A percentile compares a stretch with the other conserved stretches of the same genome.
Conservation (phyloP, 1,140 invertebrate species). For the Bombus impatiens region DNA sequence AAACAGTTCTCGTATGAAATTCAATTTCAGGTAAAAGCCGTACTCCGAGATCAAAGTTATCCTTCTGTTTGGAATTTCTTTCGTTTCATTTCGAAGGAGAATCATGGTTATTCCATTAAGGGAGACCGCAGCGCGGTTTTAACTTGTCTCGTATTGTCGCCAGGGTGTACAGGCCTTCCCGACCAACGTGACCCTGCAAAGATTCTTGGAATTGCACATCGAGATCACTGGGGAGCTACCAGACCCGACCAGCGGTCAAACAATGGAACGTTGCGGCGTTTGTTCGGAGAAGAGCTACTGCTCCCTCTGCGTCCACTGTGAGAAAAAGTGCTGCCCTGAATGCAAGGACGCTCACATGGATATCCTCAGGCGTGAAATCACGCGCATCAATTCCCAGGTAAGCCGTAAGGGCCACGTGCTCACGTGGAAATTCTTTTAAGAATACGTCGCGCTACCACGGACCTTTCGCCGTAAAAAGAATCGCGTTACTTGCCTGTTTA, state of each 20-base stretch:
- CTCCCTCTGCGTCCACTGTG: conserved; percentile 95
- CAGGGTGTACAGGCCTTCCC: conserved; percentile 96
- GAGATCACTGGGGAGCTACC: conserved; percentile 96
- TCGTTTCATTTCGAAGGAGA: neutral
- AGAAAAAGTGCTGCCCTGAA: conserved; percentile 95
- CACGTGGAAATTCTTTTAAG: neutral
- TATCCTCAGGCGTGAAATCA: conserved; percentile 95
- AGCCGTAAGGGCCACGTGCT: neutral
- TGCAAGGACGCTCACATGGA: conserved; percentile 98
- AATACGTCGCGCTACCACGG: neutral
- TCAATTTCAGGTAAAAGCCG: conserved; percentile 22
- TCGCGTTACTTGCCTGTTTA: neutral
- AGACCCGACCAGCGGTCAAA: conserved; percentile 92
- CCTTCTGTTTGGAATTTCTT: neutral
- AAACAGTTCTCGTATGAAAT: neutral
- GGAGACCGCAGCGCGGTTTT: neutral
- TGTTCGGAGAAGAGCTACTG: conserved; percentile 98
- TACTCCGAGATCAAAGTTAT: neutral
- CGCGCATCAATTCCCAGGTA: conserved; percentile 96
- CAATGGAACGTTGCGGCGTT: conserved; percentile 93
- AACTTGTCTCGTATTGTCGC: conserved; percentile 23
- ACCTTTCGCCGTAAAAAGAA: neutral
- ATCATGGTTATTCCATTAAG: conserved; percentile 13
- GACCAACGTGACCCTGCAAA: conserved; percentile 97
- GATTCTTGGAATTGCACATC: conserved; percentile 97